Base-by-base conservation (phyloP, 2,888 invertebrate species). In the Melanargia galathea region DNA sequence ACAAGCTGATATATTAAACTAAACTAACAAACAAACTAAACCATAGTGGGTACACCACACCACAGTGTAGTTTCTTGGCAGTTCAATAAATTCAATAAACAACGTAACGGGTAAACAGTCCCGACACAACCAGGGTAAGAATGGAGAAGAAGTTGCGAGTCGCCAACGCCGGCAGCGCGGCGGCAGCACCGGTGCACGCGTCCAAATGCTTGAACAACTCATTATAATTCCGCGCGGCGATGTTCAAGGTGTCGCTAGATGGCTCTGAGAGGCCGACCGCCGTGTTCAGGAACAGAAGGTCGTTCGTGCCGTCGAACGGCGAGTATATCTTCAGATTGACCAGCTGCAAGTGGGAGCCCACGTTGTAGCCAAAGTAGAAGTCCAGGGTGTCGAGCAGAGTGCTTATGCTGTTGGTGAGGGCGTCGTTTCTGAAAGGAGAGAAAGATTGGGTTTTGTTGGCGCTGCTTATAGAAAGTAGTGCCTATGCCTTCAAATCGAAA, bases 281-380 rank as follows among this genome's bases (percentile, higher is more conserved):
- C 0, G 93, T 92, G 70, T 94, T 93, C 73, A 93, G 94, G 84
- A 95, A 95, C 0, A 95, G 78, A 6, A 95, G 80, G 75, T 95
- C 85, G 30, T 72, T 78, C 7, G 75, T 77, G 0, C 88, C 85
- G 64, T 93, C 90, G 78, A 94, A 94, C 0, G 89, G 81, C 0
- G 93, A 93, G 76, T 93, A 95, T 45, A 94, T 87, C 73, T 92
- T 87, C 8, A 93, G 75, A 73, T 90, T 90, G 74, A 87, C 87
- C 58, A 85, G 82, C 62, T 81, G 92, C 60, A 68, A 77, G 20
- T 73, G 72, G 0, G 64, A 66, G 0, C 81, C 87, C 0, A 79
- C 82, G 60, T 79, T 77, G 83, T 92, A 92, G 0, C 93, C 93
- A 75, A 93, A 92, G 79, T 87, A 90, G 0, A 78, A 66, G 68